These are phyloP conservation scores for Sarcophaga variegata DNA, from an alignment of 2,888 invertebrate species.

Conservation along the genomic window DNA sequence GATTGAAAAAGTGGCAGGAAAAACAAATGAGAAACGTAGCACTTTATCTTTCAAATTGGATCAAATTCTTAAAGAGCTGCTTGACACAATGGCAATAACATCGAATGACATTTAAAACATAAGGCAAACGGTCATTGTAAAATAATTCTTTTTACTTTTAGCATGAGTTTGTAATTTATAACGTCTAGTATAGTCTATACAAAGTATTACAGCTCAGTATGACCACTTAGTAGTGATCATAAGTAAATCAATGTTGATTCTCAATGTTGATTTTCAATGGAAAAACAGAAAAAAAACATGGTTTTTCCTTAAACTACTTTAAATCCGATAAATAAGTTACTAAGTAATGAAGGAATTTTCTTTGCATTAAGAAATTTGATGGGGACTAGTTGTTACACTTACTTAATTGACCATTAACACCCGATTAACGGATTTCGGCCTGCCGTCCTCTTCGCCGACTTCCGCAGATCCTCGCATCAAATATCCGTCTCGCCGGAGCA, in stretches of 20 bases:
- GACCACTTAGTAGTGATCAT: constrained; percentile 25
- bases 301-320: no score
- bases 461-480: no score
- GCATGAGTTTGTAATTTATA: constrained; percentile 35
- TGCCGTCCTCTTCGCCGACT: no score
- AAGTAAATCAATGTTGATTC: constrained; percentile 9
- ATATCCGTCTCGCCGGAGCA: no score
- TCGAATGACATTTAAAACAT: constrained; percentile 61
- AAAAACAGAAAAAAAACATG: no score
- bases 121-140: constrained; percentile 52
- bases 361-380: no score
- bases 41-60: constrained; percentile 57
- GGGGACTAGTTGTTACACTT: no score
- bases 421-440: no score
- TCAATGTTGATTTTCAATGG: no score
- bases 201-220: constrained; percentile 22
- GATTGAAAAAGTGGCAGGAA: not conserved
- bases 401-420: no score
- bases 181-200: not conserved
- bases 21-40: not conserved
- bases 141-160: constrained; percentile 18
- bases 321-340: no score
- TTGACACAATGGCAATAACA: constrained; percentile 44
- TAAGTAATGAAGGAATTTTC: no score
- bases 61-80: constrained; percentile 51